phyloP scores from a whole-genome alignment of 2,888 invertebrate genomes.

The Mimumesa dahlbomi region DNA sequence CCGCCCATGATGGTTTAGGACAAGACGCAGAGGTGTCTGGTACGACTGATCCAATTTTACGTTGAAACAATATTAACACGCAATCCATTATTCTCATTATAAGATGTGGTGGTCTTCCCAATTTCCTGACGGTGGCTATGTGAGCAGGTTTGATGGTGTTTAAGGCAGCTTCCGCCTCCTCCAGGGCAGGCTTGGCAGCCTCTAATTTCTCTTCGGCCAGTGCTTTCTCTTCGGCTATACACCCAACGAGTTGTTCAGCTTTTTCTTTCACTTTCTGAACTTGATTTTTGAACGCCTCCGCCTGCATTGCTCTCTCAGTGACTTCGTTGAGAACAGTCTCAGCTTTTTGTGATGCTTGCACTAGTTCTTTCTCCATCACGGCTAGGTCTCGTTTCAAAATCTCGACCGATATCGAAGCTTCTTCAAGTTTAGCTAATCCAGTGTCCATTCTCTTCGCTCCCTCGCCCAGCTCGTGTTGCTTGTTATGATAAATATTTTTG shows the following conservation, averaged over 20 bases:
- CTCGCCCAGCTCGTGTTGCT: slow-evolving; percentile 93
- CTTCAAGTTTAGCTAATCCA: slow-evolving; percentile 95
- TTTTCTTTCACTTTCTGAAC: slow-evolving; percentile 98
- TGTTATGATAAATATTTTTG: slow-evolving; percentile 95
- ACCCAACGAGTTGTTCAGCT: slow-evolving; percentile 93
- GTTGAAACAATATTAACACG: slow-evolving; percentile 95
- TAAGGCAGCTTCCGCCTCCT: slow-evolving; percentile 96
- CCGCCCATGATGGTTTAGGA: slow-evolving; percentile 97
- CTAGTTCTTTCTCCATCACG: slow-evolving; percentile 96
- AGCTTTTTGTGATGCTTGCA: slow-evolving; percentile 95
- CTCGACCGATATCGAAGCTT: slow-evolving; percentile 96
- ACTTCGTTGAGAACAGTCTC: slow-evolving; percentile 94
- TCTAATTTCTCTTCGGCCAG: slow-evolving; percentile 95
- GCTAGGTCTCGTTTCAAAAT: slow-evolving; percentile 94
- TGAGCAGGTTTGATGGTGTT: slow-evolving; percentile 98
- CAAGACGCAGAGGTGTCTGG: slow-evolving; percentile 91
- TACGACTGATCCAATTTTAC: slow-evolving; percentile 89
- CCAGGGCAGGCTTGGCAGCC: slow-evolving; percentile 96
- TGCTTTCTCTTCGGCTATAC: slow-evolving; percentile 94
- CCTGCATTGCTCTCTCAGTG: slow-evolving; percentile 95
- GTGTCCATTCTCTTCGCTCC: slow-evolving; percentile 97
- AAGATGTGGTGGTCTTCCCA: slow-evolving; percentile 96
- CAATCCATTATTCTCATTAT: slow-evolving; percentile 99
- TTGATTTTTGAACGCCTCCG: slow-evolving; percentile 96
- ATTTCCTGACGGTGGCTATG: slow-evolving; percentile 95